Percentiles rank a stretch among this genome's conserved stretches.
Conservation (phyloP, 2,888 invertebrate genomes). For the Iphiclides podalirius region DNA sequence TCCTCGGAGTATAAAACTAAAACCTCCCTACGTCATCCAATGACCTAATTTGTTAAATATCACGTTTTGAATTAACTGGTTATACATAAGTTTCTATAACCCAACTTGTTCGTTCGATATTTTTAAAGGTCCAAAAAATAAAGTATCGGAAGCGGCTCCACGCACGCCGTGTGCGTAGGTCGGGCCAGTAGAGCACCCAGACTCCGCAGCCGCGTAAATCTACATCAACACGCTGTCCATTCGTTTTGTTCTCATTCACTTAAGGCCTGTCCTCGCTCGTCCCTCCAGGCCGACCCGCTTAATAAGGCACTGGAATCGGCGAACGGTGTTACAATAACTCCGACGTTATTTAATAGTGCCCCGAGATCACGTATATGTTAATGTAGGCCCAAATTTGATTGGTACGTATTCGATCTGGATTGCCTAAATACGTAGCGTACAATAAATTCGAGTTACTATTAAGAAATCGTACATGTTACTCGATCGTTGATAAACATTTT, state of each 20-base stretch:
- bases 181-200: constrained; percentile 71
- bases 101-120: too few relatives aligned
- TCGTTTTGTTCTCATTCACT: constrained; percentile 70
- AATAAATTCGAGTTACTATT: background rate
- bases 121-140: too few relatives aligned
- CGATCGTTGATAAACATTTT: too few relatives aligned
- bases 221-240: constrained; percentile 70
- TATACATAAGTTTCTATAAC: too few relatives aligned
- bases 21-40: too few relatives aligned
- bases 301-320: constrained; percentile 9
- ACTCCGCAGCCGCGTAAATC: constrained; percentile 65
- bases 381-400: background rate
- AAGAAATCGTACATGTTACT: too few relatives aligned
- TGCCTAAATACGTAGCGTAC: background rate
- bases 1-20: too few relatives aligned
- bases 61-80: too few relatives aligned
- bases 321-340: constrained; percentile 2
- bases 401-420: background rate
- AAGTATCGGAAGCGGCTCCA: constrained; percentile 46
- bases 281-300: constrained; percentile 20
- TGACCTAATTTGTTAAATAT: too few relatives aligned
- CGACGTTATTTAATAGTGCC: background rate
- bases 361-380: background rate
- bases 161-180: constrained; percentile 31
- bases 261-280: constrained; percentile 38